Conservation (phyloP, 2,888 invertebrate species). For the Bedellia somnulentella region DNA sequence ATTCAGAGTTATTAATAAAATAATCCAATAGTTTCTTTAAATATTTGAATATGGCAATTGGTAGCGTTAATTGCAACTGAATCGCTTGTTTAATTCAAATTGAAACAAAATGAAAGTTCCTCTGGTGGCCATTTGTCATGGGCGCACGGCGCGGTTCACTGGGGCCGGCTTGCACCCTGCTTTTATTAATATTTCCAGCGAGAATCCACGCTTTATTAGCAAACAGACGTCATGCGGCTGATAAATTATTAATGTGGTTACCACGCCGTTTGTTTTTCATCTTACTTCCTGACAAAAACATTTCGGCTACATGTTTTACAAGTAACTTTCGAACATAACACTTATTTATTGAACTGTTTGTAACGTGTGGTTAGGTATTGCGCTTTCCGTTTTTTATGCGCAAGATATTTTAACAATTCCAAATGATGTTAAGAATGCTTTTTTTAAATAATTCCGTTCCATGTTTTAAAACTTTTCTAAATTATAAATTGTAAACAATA, state of each 20-base stretch:
- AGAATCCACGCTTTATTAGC: slow-evolving; percentile 59
- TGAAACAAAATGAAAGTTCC: slow-evolving; percentile 46
- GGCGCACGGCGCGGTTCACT: slow-evolving; percentile 22
- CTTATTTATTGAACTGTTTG: no score
- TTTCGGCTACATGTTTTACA: slow-evolving; percentile 1
- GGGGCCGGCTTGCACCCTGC: slow-evolving; percentile 41
- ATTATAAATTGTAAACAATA: no score
- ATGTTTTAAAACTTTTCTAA: no score
- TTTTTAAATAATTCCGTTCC: no score
- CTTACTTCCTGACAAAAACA: slow-evolving; percentile 4
- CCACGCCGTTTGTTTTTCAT: slow-evolving; percentile 21
- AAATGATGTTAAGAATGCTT: no score
- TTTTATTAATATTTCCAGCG: slow-evolving; percentile 59
- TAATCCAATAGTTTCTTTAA: not conserved
- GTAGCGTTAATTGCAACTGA: slow-evolving; percentile 1
- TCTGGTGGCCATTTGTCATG: slow-evolving; percentile 52
- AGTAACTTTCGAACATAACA: no score
- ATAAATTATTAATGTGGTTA: slow-evolving; percentile 60
- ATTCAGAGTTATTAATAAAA: no score
- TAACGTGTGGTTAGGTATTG: no score
- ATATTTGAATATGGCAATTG: slow-evolving; percentile 1
- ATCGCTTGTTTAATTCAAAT: slow-evolving; percentile 25
- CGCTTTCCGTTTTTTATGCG: no score
- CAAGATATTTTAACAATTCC: no score
- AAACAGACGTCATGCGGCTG: slow-evolving; percentile 59